A percentile compares a stretch with the other conserved stretches of the same genome.
phyloP scores from a whole-genome alignment of 2,888 invertebrate genomes.

The Andrena dorsata region DNA sequence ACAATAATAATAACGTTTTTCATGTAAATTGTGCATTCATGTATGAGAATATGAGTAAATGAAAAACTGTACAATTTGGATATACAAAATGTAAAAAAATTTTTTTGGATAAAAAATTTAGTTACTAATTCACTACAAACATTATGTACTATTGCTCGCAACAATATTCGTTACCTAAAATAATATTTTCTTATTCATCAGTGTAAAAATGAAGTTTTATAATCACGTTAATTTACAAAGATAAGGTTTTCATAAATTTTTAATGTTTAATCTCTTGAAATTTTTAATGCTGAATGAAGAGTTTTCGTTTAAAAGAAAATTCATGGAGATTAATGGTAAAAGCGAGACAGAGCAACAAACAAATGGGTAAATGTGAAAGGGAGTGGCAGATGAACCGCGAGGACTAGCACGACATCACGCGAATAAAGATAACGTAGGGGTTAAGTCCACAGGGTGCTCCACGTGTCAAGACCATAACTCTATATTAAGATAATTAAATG shows the following conservation, averaged over 20 bases:
- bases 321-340: background rate
- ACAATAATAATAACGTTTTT: no score
- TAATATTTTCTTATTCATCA: background rate
- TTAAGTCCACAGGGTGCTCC: constrained; percentile 58
- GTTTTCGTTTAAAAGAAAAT: background rate
- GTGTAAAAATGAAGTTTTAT: background rate
- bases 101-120: no score
- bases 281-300: no score
- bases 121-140: no score
- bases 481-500: constrained; percentile 80
- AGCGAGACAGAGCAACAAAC: background rate
- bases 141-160: no score
- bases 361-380: constrained; percentile 17
- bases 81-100: no score
- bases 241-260: no score
- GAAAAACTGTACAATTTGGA: no score
- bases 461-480: constrained; percentile 75
- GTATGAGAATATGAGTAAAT: no score
- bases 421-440: constrained; percentile 69
- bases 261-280: no score
- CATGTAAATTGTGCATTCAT: no score
- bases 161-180: no score
- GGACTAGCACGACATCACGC: constrained; percentile 53
- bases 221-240: background rate
- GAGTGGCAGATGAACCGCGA: constrained; percentile 28